phyloP scores from a whole-genome alignment of 2,888 invertebrate genomes.

The Anticlea derivata region DNA sequence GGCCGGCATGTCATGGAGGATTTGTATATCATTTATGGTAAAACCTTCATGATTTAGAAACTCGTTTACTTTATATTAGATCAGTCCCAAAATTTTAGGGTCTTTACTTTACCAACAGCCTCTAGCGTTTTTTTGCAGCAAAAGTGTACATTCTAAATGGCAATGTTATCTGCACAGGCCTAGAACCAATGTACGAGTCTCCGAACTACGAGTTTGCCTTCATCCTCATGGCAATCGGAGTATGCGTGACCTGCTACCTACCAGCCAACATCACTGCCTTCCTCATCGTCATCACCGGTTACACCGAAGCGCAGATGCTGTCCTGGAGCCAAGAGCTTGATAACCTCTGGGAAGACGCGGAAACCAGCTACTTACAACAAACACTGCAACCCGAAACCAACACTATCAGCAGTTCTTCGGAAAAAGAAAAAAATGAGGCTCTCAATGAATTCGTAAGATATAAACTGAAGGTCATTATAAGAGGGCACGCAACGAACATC shows the following conservation, averaged over 20 bases:
- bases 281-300: conserved; percentile 54
- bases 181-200: conserved; percentile 56
- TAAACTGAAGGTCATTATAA: conserved; percentile 40
- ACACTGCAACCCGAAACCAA: neutral
- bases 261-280: conserved; percentile 53
- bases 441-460: conserved; percentile 38
- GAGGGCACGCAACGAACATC: conserved; percentile 41
- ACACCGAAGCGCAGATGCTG: conserved; percentile 59
- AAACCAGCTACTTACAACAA: conserved; percentile 30
- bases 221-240: conserved; percentile 33
- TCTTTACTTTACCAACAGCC: too few relatives aligned
- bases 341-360: conserved; percentile 53
- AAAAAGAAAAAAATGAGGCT: conserved; percentile 28
- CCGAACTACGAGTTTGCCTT: conserved; percentile 59
- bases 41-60: conserved; percentile 1
- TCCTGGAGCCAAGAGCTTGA: conserved; percentile 55
- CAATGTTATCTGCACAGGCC: conserved; percentile 45
- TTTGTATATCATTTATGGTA: conserved; percentile 48
- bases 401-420: conserved; percentile 10
- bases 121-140: too few relatives aligned
- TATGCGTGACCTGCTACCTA: conserved; percentile 44
- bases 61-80: too few relatives aligned
- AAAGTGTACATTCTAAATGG: too few relatives aligned
- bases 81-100: too few relatives aligned
- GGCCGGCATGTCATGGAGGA: conserved; percentile 61